phyloP scores from a whole-genome alignment of 2,113 vertebrate genomes.

The Eurypyga helias region DNA sequence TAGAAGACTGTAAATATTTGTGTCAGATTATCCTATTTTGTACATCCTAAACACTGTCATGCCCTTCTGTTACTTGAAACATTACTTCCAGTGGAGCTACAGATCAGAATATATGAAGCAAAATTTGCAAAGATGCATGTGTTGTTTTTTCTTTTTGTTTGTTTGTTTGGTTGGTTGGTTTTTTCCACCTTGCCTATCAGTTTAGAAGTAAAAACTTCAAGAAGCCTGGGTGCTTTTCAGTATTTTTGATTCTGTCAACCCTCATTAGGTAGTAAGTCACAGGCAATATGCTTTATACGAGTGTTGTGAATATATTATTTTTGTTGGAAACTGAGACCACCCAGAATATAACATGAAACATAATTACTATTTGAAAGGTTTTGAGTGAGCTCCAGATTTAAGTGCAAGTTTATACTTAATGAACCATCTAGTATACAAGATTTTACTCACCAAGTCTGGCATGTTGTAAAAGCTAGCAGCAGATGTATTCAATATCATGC shows the following conservation, averaged over 20 bases:
- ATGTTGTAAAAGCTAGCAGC: background rate
- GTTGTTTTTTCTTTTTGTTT: accelerated
- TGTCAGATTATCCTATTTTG: background rate
- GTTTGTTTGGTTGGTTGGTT: too few species aligned
- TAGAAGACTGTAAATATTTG: background rate
- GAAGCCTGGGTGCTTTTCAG: background rate
- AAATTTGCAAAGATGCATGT: background rate
- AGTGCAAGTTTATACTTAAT: background rate
- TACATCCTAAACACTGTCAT: background rate
- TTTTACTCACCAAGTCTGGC: background rate
- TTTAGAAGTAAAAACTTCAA: background rate
- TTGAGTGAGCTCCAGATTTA: background rate
- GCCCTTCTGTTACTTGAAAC: background rate
- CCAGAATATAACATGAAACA: background rate
- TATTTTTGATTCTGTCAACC: background rate
- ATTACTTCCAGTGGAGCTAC: background rate
- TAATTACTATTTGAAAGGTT: background rate
- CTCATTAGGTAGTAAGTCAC: background rate
- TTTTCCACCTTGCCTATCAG: accelerated
- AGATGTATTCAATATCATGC: background rate
- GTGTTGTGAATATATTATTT: background rate
- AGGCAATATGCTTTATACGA: background rate
- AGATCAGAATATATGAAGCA: background rate
- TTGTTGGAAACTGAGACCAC: background rate
- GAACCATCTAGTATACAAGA: background rate